Evolutionary conservation across 1,140 invertebrate species (phyloP).

Genomic region (Drosophila tani): DNA sequence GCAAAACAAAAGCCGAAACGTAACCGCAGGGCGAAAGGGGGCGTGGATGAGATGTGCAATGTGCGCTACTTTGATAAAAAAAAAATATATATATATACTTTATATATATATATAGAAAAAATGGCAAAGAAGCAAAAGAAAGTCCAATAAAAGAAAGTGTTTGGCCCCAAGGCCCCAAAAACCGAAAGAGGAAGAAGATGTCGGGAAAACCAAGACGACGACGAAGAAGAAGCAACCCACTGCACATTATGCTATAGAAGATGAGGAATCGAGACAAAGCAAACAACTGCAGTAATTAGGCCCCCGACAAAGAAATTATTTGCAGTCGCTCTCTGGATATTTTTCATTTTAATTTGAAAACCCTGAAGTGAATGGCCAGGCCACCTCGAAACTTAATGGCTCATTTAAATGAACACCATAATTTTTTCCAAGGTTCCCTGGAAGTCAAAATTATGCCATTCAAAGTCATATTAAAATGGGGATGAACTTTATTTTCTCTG

Average conservation of each 20-base stretch:
- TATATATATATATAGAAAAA: conserved; percentile 15
- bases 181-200: conserved; percentile 27
- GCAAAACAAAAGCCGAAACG: conserved; percentile 71
- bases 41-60: conserved; percentile 47
- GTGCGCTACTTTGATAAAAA: conserved; percentile 57
- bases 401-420: conserved; percentile 59
- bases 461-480: conserved; percentile 25
- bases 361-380: conserved; percentile 4
- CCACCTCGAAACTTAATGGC: conserved; percentile 55
- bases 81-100: conserved; percentile 26
- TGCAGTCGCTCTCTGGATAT: conserved; percentile 32
- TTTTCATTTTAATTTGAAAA: conserved; percentile 37
- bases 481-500: not conserved
- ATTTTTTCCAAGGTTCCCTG: not conserved
- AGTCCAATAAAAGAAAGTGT: conserved; percentile 79
- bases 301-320: conserved; percentile 45
- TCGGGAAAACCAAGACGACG: not conserved
- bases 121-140: conserved; percentile 57
- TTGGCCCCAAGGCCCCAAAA: conserved; percentile 67
- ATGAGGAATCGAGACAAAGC: conserved; percentile 41
- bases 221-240: conserved; percentile 1
- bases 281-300: conserved; percentile 72
- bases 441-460: conserved; percentile 19
- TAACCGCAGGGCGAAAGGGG: conserved; percentile 41
- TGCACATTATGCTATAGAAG: conserved; percentile 59